These are phyloP conservation scores for Hippocampus zosterae DNA, from an alignment of 2,113 vertebrate genomes.

Conservation along the genomic window DNA sequence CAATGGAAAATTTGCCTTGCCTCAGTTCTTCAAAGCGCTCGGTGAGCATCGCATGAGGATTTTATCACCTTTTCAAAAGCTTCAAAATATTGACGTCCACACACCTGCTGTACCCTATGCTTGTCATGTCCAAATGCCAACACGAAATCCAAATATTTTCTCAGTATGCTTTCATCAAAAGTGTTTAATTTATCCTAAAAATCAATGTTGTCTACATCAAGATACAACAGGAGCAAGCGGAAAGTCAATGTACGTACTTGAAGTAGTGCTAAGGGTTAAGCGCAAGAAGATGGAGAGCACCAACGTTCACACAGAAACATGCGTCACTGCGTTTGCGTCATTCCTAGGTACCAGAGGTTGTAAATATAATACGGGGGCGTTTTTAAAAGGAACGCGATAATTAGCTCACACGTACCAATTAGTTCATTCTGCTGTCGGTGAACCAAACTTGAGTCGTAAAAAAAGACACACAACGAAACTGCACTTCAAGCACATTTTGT, in stretches of 20 bases:
- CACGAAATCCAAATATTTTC: background rate
- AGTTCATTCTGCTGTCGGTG: background rate
- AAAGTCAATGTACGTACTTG: background rate
- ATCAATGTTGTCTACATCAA: background rate
- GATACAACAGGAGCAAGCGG: background rate
- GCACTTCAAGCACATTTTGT: background rate
- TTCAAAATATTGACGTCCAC: background rate
- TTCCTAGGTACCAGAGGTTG: background rate
- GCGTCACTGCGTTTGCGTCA: no score
- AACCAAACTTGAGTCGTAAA: background rate
- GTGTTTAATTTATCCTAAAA: background rate
- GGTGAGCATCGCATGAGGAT: constrained; percentile 69
- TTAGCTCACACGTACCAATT: background rate
- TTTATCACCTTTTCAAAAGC: background rate
- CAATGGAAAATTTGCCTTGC: constrained; percentile 80
- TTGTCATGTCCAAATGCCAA: background rate
- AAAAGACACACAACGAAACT: background rate
- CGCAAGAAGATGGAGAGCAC: background rate
- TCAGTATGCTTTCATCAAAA: background rate
- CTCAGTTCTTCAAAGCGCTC: constrained; percentile 84
- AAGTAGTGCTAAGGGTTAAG: background rate
- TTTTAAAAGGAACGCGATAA: background rate
- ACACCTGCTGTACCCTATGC: background rate
- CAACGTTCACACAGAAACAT: background rate
- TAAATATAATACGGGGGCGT: background rate